Conservation (phyloP, 1,140 invertebrate species). For the Drosophila repleta region DNA sequence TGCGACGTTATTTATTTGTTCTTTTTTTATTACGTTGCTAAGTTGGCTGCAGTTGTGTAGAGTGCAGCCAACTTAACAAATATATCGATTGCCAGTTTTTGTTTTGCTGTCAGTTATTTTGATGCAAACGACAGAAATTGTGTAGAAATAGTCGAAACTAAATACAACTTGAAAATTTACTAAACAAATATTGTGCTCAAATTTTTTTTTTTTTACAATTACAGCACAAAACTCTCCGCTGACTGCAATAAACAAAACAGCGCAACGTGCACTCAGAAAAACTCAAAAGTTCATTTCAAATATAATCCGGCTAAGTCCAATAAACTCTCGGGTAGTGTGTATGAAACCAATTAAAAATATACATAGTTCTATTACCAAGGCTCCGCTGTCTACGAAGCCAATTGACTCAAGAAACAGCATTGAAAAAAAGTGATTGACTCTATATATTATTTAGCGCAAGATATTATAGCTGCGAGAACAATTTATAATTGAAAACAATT, state of each 20-base stretch:
- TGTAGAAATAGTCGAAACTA: background rate
- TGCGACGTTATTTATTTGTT: background rate
- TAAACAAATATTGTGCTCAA: background rate
- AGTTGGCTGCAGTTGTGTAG: constrained; percentile 1
- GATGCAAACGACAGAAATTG: background rate
- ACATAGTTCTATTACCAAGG: background rate
- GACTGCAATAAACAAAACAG: constrained; percentile 16
- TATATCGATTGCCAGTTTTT: background rate
- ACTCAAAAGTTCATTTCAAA: background rate
- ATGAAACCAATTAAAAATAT: background rate
- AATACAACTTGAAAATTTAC: background rate
- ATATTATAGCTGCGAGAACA: constrained; percentile 8
- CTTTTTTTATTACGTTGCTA: background rate
- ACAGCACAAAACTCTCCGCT: constrained; percentile 35
- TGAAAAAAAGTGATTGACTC: background rate
- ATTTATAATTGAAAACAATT: constrained; percentile 51
- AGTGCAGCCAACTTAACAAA: constrained; percentile 14
- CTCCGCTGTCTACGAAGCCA: background rate
- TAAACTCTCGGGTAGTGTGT: background rate
- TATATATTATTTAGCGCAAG: constrained; percentile 10
- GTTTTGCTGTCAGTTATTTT: background rate
- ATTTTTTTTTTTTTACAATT: constrained; percentile 23
- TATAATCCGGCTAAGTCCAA: background rate
- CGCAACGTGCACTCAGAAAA: constrained; percentile 9
- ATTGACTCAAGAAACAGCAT: background rate